Evolutionary conservation across 2,888 invertebrate genomes (phyloP).

Genomic region (Girardia tigrina): DNA sequence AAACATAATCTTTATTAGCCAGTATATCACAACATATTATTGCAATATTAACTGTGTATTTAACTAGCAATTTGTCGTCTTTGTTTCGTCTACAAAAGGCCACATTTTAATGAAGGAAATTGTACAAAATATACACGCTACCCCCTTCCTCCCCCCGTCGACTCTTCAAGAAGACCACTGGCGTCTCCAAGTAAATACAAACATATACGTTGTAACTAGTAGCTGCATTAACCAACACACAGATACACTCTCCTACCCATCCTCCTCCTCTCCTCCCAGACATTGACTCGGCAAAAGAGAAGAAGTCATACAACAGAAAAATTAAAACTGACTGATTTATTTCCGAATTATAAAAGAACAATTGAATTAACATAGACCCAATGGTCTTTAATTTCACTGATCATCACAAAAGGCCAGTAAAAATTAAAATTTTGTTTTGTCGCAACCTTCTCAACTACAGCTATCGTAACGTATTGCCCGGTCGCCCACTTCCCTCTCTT

Average conservation of each 20-base stretch:
- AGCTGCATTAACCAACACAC: not conserved
- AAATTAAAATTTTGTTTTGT: not conserved
- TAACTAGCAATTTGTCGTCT: slow-evolving; percentile 10
- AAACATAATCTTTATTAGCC: not conserved
- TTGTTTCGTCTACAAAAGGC: slow-evolving; percentile 20
- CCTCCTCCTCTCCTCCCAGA: not conserved
- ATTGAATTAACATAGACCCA: not conserved
- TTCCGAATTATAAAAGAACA: not conserved
- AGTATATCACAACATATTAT: not conserved
- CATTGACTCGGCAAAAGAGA: not conserved
- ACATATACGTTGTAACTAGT: not conserved
- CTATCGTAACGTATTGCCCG: no score
- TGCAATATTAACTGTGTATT: not conserved
- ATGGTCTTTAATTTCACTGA: not conserved
- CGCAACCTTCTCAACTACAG: not conserved
- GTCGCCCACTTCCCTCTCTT: not conserved
- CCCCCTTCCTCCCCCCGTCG: no score
- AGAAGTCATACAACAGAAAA: slow-evolving; percentile 1
- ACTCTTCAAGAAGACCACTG: not conserved
- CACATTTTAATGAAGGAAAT: not conserved
- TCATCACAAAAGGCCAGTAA: not conserved
- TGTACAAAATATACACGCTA: not conserved
- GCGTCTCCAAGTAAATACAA: slow-evolving; percentile 10
- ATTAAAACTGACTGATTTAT: not conserved
- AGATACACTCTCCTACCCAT: not conserved